Evolutionary conservation across 2,888 invertebrate genomes (phyloP).

Genomic region (Drosophila testacea): DNA sequence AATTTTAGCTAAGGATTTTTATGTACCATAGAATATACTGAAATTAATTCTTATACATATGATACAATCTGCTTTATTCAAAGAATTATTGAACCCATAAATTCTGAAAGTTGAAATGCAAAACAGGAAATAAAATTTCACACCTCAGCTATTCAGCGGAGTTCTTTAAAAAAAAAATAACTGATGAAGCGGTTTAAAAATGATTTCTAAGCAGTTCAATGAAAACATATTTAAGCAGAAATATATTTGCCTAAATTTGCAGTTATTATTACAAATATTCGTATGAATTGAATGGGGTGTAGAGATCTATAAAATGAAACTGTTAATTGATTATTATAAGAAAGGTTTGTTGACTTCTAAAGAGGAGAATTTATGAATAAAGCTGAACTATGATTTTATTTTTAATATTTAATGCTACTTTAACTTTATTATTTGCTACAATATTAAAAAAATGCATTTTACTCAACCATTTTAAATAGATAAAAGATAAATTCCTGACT

Average conservation of each 20-base stretch:
- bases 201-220: conserved; percentile 5
- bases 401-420: too few species aligned
- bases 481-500: neutral
- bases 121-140: conserved; percentile 43
- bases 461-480: neutral
- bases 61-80: too few species aligned
- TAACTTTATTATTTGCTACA: too few species aligned
- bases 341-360: conserved; percentile 13
- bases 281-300: conserved; percentile 1
- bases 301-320: neutral
- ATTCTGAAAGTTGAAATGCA: conserved; percentile 12
- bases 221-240: neutral
- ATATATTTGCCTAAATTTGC: conserved; percentile 7
- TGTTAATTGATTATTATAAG: neutral
- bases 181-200: conserved; percentile 13
- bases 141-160: conserved; percentile 27
- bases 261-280: conserved; percentile 1
- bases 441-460: too few species aligned
- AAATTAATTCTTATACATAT: too few species aligned
- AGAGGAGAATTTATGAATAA: neutral
- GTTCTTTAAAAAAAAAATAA: neutral
- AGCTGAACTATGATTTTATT: neutral
- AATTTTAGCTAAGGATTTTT: neutral
- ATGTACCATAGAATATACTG: too few species aligned
- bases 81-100: conserved; percentile 6